phyloP scores from a whole-genome alignment of 2,888 invertebrate genomes.

The Habroteleia sp. region DNA sequence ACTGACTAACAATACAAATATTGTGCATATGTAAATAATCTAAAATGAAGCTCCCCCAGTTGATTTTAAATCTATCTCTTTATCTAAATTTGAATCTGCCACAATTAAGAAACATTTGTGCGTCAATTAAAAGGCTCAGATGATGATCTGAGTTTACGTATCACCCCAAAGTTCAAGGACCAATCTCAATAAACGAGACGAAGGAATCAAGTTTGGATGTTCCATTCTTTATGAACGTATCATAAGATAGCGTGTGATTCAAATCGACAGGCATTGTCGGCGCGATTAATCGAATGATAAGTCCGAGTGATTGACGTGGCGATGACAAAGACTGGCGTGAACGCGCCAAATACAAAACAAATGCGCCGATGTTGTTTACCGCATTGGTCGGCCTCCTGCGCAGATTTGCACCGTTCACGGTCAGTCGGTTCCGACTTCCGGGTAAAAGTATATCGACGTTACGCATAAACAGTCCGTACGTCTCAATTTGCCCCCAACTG shows the following conservation, averaged over 20 bases:
- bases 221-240: constrained; percentile 59
- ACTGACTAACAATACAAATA: no score
- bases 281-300: constrained; percentile 76
- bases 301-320: constrained; percentile 74
- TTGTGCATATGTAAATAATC: no score
- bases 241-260: constrained; percentile 67
- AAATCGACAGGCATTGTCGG: constrained; percentile 75
- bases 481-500: constrained; percentile 77
- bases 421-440: constrained; percentile 60
- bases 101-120: constrained; percentile 40
- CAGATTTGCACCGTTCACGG: constrained; percentile 66
- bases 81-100: constrained; percentile 27
- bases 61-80: no score
- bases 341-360: constrained; percentile 9
- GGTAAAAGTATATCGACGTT: constrained; percentile 71
- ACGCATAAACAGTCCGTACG: constrained; percentile 76
- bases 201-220: constrained; percentile 30
- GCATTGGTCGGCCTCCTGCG: constrained; percentile 39
- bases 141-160: constrained; percentile 5
- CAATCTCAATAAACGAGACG: constrained; percentile 36
- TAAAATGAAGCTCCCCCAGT: no score
- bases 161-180: constrained; percentile 23
- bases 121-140: constrained; percentile 8
- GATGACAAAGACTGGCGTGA: constrained; percentile 72
- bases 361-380: constrained; percentile 32